phyloP scores from a whole-genome alignment of 2,888 invertebrate genomes.

The Girardia tigrina region DNA sequence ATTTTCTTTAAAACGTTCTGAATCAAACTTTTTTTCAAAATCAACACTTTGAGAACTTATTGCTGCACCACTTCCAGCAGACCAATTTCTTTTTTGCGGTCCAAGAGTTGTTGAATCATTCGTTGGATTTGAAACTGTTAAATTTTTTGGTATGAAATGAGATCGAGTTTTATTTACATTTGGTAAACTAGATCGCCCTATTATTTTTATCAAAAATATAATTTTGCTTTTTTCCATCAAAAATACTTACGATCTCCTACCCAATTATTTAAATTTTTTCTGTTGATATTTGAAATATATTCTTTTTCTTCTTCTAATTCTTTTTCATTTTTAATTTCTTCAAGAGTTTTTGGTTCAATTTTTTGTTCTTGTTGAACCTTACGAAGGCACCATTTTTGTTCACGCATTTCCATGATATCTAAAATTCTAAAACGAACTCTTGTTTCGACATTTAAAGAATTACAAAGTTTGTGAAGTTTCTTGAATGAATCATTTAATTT shows the following conservation, averaged over 20 bases:
- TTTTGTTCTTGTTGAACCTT: conserved; percentile 20
- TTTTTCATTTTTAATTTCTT: neutral
- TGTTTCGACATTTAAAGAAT: neutral
- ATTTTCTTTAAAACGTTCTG: neutral
- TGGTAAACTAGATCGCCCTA: neutral
- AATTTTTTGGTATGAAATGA: neutral
- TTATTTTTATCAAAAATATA: neutral
- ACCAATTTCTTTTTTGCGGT: conserved; percentile 19
- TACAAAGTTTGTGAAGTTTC: neutral
- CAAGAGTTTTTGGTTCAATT: conserved; percentile 2
- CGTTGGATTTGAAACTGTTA: neutral
- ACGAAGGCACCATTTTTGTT: neutral
- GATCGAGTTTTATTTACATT: neutral
- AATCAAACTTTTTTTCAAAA: neutral
- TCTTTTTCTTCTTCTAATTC: neutral
- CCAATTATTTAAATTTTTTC: neutral
- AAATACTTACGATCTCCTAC: neutral
- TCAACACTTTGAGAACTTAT: neutral
- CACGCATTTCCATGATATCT: conserved; percentile 3
- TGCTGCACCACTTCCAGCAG: neutral
- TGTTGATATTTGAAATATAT: neutral
- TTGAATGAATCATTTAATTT: conserved; percentile 5
- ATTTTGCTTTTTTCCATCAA: neutral
- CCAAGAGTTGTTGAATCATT: neutral
- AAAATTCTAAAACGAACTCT: conserved; percentile 8